Evolutionary conservation across 2,888 invertebrate species (phyloP).

Genomic region (Chaetoderma sp.): DNA sequence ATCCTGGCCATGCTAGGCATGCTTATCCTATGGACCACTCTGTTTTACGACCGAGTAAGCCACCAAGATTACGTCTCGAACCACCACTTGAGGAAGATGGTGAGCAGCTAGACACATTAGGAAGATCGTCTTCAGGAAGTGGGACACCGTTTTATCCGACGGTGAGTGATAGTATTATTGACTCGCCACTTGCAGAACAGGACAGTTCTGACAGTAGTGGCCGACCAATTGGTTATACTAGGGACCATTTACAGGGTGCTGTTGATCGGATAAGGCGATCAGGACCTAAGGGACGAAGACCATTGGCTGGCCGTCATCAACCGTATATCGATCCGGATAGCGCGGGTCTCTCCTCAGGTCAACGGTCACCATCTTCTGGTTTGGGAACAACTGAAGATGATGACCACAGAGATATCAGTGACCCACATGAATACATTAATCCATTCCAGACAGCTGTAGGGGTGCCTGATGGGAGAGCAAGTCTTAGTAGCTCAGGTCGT

Average conservation of each 20-base stretch:
- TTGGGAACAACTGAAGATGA: neutral
- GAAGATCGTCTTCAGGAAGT: no score
- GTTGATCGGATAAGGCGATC: conserved; percentile 48
- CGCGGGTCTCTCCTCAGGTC: neutral
- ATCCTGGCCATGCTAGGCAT: conserved; percentile 10
- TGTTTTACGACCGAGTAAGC: neutral
- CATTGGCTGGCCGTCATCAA: neutral
- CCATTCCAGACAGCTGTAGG: neutral
- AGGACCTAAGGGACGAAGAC: no score
- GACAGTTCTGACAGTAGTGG: conserved; percentile 23
- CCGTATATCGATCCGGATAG: neutral
- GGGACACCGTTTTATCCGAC: neutral
- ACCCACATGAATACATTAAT: neutral
- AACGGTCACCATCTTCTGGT: neutral
- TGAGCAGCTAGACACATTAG: no score
- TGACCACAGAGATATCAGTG: neutral
- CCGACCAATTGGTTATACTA: conserved; percentile 47
- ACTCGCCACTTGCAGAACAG: no score
- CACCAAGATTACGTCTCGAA: no score
- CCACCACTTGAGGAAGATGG: no score
- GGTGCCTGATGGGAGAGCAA: no score
- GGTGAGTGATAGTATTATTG: neutral
- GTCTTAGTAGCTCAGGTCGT: conserved; percentile 42
- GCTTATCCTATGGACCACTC: neutral
- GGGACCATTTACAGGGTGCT: conserved; percentile 54